Evolutionary conservation across 2,113 vertebrate genomes (phyloP), one percentile per base, ranked within the genome.

Genomic region (Laterallus jamaicensis): DNA sequence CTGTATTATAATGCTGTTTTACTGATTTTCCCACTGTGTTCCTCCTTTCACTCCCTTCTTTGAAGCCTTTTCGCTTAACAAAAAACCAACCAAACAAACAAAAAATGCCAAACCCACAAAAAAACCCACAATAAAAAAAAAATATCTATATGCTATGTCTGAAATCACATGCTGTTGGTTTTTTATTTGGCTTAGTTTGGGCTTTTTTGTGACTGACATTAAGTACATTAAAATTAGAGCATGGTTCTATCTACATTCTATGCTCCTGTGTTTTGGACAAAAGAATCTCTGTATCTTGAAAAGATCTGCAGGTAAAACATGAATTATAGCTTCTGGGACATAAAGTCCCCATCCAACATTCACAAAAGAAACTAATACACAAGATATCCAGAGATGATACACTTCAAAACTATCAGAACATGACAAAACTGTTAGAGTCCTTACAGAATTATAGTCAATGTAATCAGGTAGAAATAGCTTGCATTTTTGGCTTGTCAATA

Each of bases 401-500:
- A 74, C 82, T 95, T 92, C 76, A 88, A 67, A 90, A 50, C 55
- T 71, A 86, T 64, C 76, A 89, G 76, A 92, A 92, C 52, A 71
- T 62, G 59, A 92, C 64, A 91, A 95, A 88, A 82, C 28, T 3
- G 12, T 82, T 81, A 86, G 77, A 5, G 77, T 90, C 62, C 71
- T 94, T 68, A n/a, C 28, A 69, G 73, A 49, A n/a, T 69, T 79
- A 82, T 5, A 85, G 77, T 9, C 93, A 94, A 55, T 71, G 69
- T 54, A 88, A 91, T 92, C 56, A 86, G 62, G 71, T 44, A 91
- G 59, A 91, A 95, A 82, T 31, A 87, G 74, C 80, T 78, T 39
- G 44, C 55, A 86, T 58, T 83, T 84, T 86, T 91, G 68, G 15
- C 62, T 73, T 58, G 90, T 96, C 97, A 58, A 74, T 96, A 97